Conservation (phyloP, 2,113 vertebrate species). For the Pimephales promelas region DNA sequence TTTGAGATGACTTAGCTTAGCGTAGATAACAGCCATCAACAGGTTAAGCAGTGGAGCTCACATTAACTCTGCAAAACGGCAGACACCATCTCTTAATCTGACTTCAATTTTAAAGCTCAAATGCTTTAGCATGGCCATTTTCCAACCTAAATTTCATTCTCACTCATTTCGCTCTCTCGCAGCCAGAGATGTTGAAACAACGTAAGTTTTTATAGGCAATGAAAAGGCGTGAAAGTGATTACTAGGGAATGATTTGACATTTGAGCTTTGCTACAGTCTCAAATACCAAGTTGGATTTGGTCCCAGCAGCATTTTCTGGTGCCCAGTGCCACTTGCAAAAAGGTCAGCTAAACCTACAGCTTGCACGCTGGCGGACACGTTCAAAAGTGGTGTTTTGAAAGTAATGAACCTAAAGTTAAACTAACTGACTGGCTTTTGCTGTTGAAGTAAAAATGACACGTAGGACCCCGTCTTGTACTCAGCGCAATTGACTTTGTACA, state of each 20-base stretch:
- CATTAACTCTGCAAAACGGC: slow-evolving; percentile 28
- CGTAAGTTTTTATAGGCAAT: background rate
- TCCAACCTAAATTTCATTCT: slow-evolving; percentile 6
- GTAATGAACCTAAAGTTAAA: background rate
- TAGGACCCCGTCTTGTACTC: too few relatives aligned
- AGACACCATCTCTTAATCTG: background rate
- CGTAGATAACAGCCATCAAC: slow-evolving; percentile 28
- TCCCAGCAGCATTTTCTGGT: background rate
- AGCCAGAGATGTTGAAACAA: slow-evolving; percentile 1
- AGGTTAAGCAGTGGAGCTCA: slow-evolving; percentile 35
- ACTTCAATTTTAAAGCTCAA: slow-evolving; percentile 50
- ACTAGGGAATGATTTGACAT: slow-evolving; percentile 36
- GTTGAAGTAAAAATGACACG: background rate
- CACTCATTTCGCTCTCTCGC: background rate
- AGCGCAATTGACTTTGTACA: too few relatives aligned
- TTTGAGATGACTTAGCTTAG: slow-evolving; percentile 32
- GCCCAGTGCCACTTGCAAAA: background rate
- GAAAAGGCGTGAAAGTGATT: slow-evolving; percentile 35
- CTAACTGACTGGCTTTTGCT: background rate
- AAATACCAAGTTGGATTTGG: slow-evolving; percentile 33
- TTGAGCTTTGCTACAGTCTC: slow-evolving; percentile 14
- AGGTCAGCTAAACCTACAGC: slow-evolving; percentile 25
- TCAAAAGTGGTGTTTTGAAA: slow-evolving; percentile 10
- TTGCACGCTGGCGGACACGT: background rate
- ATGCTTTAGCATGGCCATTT: slow-evolving; percentile 26